phyloP scores from a whole-genome alignment of 2,113 vertebrate species.

The Crotalus horridus region DNA sequence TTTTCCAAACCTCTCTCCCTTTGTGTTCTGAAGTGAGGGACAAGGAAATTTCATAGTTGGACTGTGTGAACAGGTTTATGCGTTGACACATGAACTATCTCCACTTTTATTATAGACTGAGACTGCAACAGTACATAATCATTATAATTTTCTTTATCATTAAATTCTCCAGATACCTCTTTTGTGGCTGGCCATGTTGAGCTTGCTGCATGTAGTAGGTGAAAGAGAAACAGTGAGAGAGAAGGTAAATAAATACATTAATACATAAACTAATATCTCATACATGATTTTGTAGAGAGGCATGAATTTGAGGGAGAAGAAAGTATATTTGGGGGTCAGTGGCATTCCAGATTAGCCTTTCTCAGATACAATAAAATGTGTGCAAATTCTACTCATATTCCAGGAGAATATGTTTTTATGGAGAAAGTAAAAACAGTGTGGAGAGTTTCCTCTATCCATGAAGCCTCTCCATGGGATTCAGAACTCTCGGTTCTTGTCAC shows the following conservation, averaged over 20 bases:
- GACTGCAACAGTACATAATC: too few relatives aligned
- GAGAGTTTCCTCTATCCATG: background rate
- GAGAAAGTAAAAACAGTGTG: background rate
- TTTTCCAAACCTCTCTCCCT: background rate
- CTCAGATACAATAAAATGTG: background rate
- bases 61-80: background rate
- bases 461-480: background rate
- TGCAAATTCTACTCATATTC: background rate
- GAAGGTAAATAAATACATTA: background rate
- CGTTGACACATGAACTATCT: background rate
- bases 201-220: background rate
- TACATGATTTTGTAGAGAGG: background rate
- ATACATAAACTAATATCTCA: background rate
- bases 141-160: background rate
- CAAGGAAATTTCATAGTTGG: background rate
- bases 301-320: background rate
- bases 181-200: background rate
- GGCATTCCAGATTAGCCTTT: background rate
- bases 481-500: background rate
- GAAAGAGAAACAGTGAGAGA: background rate
- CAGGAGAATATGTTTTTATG: background rate
- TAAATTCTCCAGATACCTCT: background rate
- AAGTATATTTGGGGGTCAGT: background rate
- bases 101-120: background rate
- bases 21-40: background rate